Evolutionary conservation across 1,140 invertebrate species (phyloP).

Genomic region (Monomorium pharaonis): DNA sequence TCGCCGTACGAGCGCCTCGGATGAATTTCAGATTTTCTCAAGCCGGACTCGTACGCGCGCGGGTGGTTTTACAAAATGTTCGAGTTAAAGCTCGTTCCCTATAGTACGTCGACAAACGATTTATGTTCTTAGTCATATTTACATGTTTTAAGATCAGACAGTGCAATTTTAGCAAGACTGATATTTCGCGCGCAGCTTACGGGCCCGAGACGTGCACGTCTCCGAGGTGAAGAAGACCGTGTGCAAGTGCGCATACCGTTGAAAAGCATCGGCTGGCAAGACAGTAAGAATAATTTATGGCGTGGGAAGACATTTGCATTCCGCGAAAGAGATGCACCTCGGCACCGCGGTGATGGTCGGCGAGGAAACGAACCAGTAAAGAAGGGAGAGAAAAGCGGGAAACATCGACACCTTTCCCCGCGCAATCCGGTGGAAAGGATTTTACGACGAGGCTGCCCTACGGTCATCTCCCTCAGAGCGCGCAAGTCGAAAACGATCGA

Average conservation of each 20-base stretch:
- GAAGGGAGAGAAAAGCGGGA: not conserved
- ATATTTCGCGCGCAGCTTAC: constrained; percentile 1
- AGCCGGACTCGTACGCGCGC: not conserved
- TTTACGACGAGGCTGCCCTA: constrained; percentile 1
- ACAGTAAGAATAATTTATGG: constrained; percentile 66
- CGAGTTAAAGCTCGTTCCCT: not conserved
- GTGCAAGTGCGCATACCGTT: constrained; percentile 68
- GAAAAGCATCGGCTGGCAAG: constrained; percentile 68
- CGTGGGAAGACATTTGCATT: constrained; percentile 56
- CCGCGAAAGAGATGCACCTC: constrained; percentile 28
- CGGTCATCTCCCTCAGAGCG: not conserved
- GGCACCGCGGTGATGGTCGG: not conserved
- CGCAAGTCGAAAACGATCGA: not conserved
- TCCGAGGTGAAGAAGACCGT: constrained; percentile 35
- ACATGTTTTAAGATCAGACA: not conserved
- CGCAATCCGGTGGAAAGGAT: constrained; percentile 10
- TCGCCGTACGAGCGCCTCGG: not conserved
- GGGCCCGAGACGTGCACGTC: not conserved
- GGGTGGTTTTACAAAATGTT: not conserved
- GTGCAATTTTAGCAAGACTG: not conserved
- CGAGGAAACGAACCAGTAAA: not conserved
- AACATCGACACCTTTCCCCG: not conserved
- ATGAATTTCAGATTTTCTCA: not conserved
- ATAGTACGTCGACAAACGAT: not conserved
- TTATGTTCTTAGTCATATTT: not conserved